phyloP scores from a whole-genome alignment of 2,113 vertebrate genomes.

The Peucedramus taeniatus region DNA sequence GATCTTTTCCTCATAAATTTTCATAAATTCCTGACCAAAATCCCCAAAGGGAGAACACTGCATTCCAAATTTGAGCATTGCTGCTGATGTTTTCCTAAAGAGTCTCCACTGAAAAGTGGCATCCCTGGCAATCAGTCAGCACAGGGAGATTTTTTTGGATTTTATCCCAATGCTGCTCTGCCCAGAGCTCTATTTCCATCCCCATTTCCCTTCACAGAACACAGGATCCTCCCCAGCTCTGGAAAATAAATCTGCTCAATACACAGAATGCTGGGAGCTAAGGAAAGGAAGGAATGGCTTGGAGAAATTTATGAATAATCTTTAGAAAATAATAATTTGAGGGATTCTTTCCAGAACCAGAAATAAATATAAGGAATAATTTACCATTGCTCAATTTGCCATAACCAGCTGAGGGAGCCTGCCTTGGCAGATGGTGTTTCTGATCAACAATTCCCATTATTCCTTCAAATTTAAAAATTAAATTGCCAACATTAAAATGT shows the following conservation, averaged over 20 bases:
- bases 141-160: not conserved
- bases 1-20: not conserved
- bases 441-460: slow-evolving; percentile 34
- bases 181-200: not conserved
- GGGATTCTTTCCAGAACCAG: not conserved
- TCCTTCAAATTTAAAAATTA: slow-evolving; percentile 2
- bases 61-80: not conserved
- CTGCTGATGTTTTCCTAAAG: not conserved
- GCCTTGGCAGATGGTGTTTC: slow-evolving; percentile 30
- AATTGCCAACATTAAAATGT: not conserved
- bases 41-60: not conserved
- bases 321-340: not conserved
- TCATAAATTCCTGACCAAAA: not conserved
- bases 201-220: not conserved
- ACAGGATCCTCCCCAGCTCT: not conserved
- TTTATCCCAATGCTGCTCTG: not conserved
- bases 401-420: not conserved
- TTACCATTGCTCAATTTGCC: not conserved
- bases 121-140: not conserved
- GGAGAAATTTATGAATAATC: not conserved
- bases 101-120: not conserved
- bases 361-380: slow-evolving; percentile 23
- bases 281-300: not conserved
- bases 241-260: not conserved
- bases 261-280: not conserved